phyloP scores from a whole-genome alignment of 2,888 invertebrate genomes.

The Acleris laterana region DNA sequence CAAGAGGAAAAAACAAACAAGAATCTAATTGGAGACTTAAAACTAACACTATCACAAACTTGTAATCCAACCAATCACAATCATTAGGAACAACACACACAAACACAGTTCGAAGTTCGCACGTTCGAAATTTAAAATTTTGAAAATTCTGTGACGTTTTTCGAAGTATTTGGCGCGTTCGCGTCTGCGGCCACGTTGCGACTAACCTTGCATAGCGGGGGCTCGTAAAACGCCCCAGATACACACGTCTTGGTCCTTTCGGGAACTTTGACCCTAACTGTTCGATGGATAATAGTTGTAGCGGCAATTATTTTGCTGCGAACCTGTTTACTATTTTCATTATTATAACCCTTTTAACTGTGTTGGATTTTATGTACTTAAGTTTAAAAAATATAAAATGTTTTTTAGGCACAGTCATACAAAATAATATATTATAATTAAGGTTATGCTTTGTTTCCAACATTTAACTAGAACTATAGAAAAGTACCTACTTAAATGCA shows the following conservation, averaged over 20 bases:
- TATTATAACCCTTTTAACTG: too few relatives aligned
- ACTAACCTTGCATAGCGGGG: conserved; percentile 74
- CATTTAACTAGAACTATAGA: too few relatives aligned
- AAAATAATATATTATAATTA: too few relatives aligned
- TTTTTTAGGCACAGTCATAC: too few relatives aligned
- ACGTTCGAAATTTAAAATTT: conserved; percentile 27
- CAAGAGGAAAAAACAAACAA: conserved; percentile 10
- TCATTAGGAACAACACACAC: conserved; percentile 6
- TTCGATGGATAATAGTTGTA: background rate
- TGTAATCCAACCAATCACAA: background rate
- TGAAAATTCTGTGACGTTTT: conserved; percentile 45
- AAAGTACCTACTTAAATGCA: too few relatives aligned
- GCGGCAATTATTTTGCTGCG: background rate
- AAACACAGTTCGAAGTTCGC: background rate
- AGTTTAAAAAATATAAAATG: too few relatives aligned
- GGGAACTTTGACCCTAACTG: conserved; percentile 8
- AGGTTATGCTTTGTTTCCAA: too few relatives aligned
- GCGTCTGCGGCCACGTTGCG: conserved; percentile 78
- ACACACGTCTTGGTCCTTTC: conserved; percentile 68
- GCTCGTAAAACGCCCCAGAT: conserved; percentile 58
- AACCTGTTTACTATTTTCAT: too few relatives aligned
- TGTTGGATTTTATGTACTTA: too few relatives aligned
- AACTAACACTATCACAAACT: conserved; percentile 1
- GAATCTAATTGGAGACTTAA: background rate
- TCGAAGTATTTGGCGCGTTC: conserved; percentile 58